Evolutionary conservation across 2,888 invertebrate genomes (phyloP), one percentile per base, ranked within the genome.

Genomic region (Morpho helenor): DNA sequence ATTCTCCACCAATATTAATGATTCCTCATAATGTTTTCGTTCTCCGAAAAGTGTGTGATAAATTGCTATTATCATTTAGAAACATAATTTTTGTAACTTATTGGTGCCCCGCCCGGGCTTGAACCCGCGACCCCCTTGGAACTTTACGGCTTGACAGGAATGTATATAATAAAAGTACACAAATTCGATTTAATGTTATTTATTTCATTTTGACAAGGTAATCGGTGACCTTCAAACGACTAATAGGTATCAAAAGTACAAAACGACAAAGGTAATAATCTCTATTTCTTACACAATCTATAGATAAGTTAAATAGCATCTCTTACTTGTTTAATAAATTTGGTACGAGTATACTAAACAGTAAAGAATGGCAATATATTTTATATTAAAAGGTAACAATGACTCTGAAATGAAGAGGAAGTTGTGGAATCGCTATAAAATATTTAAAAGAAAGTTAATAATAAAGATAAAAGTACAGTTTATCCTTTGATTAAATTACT

Each of bases 171-270:
- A 68, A 70, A 66, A 59, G 64, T 67, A 71, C 58, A 61, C 63
- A 59, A 52, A 50, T 22, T 65, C 43, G 59, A 75, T 86, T 84
- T 83, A 84, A 77, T 82, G 76, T 83, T 82, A 86, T 90, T 89
- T 88, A 89, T 85, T 86, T 84, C 77, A 84, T 84, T 85, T 87
- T 85, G 86, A 87, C 80, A 88, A 87, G 88, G 87, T 88, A 84
- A 81, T 87, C 84, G 82, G 86, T 87, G 89, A 88, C 84, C 88
- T 88, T 86, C 80, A 82, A 84, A 82, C 82, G 82, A 84, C 83
- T 84, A 83, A 83, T 75, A 80, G 76, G 77, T 89, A 89, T 87
- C 83, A 88, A 88, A 89, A 90, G 82, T 88, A 87, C 78, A 89
- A 89, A 89, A 88, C 75, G 76, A 82, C 79, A 82, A 75, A 76